phyloP scores from a whole-genome alignment of 2,797 vertebrate species.

The Zenarchopterus dispar region DNA sequence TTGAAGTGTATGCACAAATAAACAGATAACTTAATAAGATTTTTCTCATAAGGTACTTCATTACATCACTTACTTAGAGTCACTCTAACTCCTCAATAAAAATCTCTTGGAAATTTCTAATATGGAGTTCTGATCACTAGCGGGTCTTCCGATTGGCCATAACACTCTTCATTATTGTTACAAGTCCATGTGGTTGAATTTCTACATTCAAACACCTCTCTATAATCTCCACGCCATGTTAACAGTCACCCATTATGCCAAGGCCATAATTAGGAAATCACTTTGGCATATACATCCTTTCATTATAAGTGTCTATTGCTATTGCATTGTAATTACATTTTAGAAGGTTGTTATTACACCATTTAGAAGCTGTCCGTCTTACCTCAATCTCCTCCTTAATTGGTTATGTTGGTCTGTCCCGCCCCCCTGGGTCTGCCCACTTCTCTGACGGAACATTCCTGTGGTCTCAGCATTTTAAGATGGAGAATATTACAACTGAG shows the following conservation, averaged over 20 bases:
- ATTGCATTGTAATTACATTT: conserved; percentile 83
- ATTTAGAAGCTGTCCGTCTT: conserved; percentile 80
- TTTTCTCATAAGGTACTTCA: background rate
- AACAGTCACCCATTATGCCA: conserved; percentile 77
- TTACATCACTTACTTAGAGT: conserved; percentile 10
- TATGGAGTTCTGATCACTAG: conserved; percentile 45
- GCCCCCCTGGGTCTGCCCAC: conserved; percentile 66
- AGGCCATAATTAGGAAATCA: conserved; percentile 80
- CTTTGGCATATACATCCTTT: conserved; percentile 78
- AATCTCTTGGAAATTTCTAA: background rate
- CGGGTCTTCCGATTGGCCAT: conserved; percentile 37
- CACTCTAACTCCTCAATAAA: background rate
- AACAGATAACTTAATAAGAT: background rate
- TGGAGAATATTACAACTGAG: conserved; percentile 72
- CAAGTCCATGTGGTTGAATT: conserved; percentile 70
- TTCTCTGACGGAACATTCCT: conserved; percentile 78
- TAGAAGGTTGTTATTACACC: conserved; percentile 81
- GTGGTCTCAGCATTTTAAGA: conserved; percentile 77
- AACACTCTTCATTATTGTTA: conserved; percentile 54
- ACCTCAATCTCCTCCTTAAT: conserved; percentile 85
- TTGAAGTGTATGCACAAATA: background rate
- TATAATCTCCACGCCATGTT: conserved; percentile 81
- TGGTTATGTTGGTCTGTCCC: conserved; percentile 79
- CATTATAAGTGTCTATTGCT: conserved; percentile 82
- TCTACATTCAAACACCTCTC: conserved; percentile 78